A percentile compares a stretch with the other conserved stretches of the same genome.
phyloP scores from a whole-genome alignment of 2,888 invertebrate genomes.

The Heliconius sara region DNA sequence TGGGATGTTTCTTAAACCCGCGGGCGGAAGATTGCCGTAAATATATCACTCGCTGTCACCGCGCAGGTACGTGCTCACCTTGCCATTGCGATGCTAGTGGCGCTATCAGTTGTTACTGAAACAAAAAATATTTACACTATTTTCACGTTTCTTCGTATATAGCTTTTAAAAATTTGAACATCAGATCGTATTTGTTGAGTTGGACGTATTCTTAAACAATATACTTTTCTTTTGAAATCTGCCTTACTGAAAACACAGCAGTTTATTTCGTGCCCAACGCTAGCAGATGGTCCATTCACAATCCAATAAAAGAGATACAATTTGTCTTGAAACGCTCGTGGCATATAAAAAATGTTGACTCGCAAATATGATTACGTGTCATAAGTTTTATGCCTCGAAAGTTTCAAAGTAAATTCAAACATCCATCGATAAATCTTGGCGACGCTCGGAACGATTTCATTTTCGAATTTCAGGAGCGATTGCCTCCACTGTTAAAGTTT shows the following conservation, averaged over 20 bases:
- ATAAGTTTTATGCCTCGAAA: slow-evolving; percentile 83
- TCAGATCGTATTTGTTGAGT: background rate
- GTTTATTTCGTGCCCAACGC: background rate
- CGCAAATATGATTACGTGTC: slow-evolving; percentile 83
- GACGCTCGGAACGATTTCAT: slow-evolving; percentile 84
- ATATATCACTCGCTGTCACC: slow-evolving; percentile 66
- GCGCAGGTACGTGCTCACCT: slow-evolving; percentile 59
- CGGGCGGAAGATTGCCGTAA: slow-evolving; percentile 60
- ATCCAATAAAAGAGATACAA: slow-evolving; percentile 38
- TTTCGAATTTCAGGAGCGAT: slow-evolving; percentile 85
- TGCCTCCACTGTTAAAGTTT: slow-evolving; percentile 84
- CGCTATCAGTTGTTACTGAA: slow-evolving; percentile 40
- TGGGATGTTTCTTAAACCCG: slow-evolving; percentile 62
- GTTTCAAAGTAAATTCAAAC: slow-evolving; percentile 83
- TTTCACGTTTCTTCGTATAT: slow-evolving; percentile 9
- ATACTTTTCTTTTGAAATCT: background rate
- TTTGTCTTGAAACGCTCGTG: slow-evolving; percentile 29
- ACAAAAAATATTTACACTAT: slow-evolving; percentile 33
- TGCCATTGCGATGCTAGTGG: slow-evolving; percentile 43
- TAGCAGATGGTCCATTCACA: slow-evolving; percentile 6
- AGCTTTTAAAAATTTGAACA: background rate
- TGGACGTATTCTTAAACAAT: background rate
- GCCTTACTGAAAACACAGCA: background rate
- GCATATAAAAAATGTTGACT: slow-evolving; percentile 58
- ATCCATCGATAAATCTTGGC: slow-evolving; percentile 84